phyloP scores from a whole-genome alignment of 35 echinoderm and acorn worm species.

The Chiridota heheva region DNA sequence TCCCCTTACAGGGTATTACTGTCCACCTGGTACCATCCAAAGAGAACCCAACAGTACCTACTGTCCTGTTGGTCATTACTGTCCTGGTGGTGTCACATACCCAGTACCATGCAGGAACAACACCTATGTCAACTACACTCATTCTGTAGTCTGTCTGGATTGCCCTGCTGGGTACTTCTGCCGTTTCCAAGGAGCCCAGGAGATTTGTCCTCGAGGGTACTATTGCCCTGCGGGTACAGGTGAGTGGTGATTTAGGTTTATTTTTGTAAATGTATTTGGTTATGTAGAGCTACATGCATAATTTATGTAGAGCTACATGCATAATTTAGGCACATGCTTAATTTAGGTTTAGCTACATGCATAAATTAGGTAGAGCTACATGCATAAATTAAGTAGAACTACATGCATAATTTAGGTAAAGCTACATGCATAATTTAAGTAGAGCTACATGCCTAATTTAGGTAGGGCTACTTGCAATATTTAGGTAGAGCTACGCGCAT shows the following conservation, averaged over 20 bases:
- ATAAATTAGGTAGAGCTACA: too few relatives aligned
- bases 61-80: constrained; percentile 92
- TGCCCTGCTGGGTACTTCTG: constrained; percentile 94
- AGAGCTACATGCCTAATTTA: too few relatives aligned
- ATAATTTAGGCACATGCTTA: neutral
- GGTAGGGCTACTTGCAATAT: too few relatives aligned
- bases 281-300: neutral
- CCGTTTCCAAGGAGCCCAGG: constrained; percentile 49
- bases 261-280: neutral
- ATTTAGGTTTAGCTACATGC: too few relatives aligned
- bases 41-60: constrained; percentile 72
- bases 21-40: constrained; percentile 89
- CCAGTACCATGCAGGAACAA: constrained; percentile 90
- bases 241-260: constrained; percentile 4
- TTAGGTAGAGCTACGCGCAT: too few relatives aligned
- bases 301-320: too few relatives aligned
- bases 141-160: constrained; percentile 71
- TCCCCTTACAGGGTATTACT: constrained; percentile 75
- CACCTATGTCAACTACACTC: constrained; percentile 95
- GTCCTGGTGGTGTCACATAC: constrained; percentile 72
- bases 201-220: constrained; percentile 83
- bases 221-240: constrained; percentile 92
- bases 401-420: too few relatives aligned
- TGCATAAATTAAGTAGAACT: too few relatives aligned
- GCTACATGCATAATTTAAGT: too few relatives aligned